Percentiles rank a stretch among this genome's conserved stretches.
These are phyloP conservation scores for Falco rusticolus DNA, from an alignment of 2,797 vertebrate species.

Conservation along the genomic window DNA sequence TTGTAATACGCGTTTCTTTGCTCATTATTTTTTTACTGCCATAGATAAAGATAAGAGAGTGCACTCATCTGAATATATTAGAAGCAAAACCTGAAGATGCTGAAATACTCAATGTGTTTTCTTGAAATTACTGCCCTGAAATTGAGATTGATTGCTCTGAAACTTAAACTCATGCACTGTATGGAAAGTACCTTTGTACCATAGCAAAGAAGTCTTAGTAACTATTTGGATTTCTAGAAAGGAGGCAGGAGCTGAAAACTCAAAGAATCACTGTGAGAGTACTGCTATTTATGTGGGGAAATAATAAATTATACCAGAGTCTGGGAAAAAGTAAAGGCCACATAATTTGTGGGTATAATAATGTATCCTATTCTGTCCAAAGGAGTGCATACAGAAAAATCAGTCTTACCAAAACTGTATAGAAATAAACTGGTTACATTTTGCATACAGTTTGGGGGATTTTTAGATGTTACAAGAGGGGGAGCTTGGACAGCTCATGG, in stretches of 20 bases:
- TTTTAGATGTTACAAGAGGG: background rate
- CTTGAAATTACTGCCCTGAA: background rate
- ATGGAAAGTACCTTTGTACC: background rate
- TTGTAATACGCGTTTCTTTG: background rate
- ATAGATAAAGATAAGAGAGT: background rate
- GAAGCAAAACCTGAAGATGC: background rate
- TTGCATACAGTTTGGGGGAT: background rate
- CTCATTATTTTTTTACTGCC: background rate
- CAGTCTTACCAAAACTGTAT: background rate
- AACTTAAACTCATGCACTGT: background rate
- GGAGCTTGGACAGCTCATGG: background rate
- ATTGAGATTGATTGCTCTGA: background rate
- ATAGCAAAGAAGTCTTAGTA: background rate
- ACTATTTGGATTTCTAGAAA: background rate
- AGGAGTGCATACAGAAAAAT: background rate
- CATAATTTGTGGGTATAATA: background rate
- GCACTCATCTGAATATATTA: background rate
- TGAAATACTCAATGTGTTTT: background rate
- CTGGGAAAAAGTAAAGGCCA: background rate
- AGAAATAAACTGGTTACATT: background rate
- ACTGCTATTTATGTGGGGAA: background rate
- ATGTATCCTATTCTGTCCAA: background rate
- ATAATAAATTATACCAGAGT: background rate
- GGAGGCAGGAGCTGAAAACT: background rate
- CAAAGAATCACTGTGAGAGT: background rate